phyloP scores from a whole-genome alignment of 2,113 vertebrate genomes.

The Catharus bicknelli region DNA sequence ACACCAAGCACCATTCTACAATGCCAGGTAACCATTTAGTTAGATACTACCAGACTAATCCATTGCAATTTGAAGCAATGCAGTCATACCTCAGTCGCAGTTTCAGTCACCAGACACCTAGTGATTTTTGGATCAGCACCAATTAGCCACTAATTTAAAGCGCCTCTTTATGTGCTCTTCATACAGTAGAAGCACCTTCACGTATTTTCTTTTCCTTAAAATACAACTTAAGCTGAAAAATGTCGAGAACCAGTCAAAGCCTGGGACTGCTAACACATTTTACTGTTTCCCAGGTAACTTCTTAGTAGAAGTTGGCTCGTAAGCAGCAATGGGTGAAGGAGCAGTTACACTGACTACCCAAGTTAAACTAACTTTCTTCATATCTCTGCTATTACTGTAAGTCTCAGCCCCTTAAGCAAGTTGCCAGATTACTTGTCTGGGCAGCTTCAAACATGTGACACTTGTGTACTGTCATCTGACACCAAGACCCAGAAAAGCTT shows the following conservation, averaged over 20 bases:
- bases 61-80: neutral
- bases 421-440: constrained; percentile 3
- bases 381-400: neutral
- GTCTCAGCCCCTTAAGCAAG: neutral
- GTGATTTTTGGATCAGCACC: neutral
- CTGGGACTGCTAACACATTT: neutral
- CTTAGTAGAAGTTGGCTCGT: neutral
- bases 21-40: neutral
- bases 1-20: neutral
- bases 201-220: neutral
- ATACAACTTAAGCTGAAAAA: neutral
- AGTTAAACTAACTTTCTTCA: neutral
- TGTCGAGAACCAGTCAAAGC: neutral
- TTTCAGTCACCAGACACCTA: neutral
- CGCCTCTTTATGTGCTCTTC: neutral
- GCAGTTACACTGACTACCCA: neutral
- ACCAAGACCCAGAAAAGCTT: constrained; percentile 50
- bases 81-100: neutral
- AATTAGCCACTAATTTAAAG: neutral
- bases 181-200: neutral
- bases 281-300: neutral
- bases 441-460: constrained; percentile 48
- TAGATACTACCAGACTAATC: neutral
- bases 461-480: constrained; percentile 49
- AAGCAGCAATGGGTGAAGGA: neutral